A percentile compares a stretch with the other conserved stretches of the same genome.
Conservation (phyloP, 2,888 invertebrate genomes). For the Eledona agricola region DNA sequence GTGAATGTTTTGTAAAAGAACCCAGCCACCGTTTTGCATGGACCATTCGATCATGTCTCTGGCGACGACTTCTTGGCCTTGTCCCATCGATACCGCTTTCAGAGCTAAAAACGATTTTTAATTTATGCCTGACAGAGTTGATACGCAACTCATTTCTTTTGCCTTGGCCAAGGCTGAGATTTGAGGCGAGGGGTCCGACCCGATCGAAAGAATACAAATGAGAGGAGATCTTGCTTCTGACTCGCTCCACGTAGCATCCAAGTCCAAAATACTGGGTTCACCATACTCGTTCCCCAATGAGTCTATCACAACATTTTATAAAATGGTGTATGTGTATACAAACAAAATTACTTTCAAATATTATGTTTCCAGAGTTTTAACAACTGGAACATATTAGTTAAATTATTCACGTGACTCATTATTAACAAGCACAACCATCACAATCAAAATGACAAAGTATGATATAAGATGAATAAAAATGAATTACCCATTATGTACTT, state of each 20-base stretch:
- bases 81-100: constrained; percentile 95
- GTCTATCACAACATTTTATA: constrained; percentile 69
- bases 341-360: too few species aligned
- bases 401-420: neutral
- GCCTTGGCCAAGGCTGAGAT: constrained; percentile 87
- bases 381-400: constrained; percentile 2
- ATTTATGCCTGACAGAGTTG: neutral
- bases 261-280: constrained; percentile 90
- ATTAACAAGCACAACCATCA: neutral
- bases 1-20: constrained; percentile 94
- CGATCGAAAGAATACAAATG: constrained; percentile 92
- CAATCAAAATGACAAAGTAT: too few species aligned
- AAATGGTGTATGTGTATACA: too few species aligned
- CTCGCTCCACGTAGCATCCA: constrained; percentile 90
- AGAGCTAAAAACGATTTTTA: constrained; percentile 65
- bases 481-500: constrained; percentile 83
- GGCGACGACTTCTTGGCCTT: constrained; percentile 83
- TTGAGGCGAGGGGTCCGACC: constrained; percentile 96
- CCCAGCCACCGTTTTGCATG: constrained; percentile 82
- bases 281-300: constrained; percentile 88
- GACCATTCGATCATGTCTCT: constrained; percentile 60
- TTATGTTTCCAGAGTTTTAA: too few species aligned
- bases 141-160: constrained; percentile 76
- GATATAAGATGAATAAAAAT: too few species aligned
- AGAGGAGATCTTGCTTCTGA: constrained; percentile 89